Evolutionary conservation across 2,888 invertebrate genomes (phyloP), one percentile per base, ranked within the genome.

Genomic region (Schrankia costaestrigalis): DNA sequence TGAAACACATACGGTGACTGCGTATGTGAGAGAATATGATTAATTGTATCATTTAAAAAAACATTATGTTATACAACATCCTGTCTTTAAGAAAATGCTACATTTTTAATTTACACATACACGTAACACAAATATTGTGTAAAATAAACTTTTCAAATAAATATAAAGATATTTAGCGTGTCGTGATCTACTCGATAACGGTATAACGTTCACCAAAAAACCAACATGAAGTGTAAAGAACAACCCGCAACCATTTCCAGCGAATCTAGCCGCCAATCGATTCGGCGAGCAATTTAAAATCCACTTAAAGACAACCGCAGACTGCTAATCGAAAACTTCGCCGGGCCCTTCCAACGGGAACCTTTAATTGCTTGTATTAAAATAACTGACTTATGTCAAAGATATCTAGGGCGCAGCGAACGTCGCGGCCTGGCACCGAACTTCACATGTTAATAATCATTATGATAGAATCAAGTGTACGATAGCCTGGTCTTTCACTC

Each of bases 401-500:
- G 80, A 85, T 85, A 83, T 84, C 82, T 80, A 73, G 86, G 79
- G 77, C 71, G 76, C 52, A 66, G 54, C 62, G 70, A 74, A 71
- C 71, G 70, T 63, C 75, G 69, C 79, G 66, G 76, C 78, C 82
- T 79, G 83, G 88, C 62, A 85, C 82, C 61, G 71, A 17, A 72
- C 71, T 75, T 80, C 82, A 85, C 87, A 85, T 85, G 85, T 87
- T 85, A 85, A 86, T 87, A 85, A 86, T 86, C 85, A 83, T 86
- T 84, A 82, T 85, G 85, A 86, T 87, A 85, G 74, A 77, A 86
- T 86, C 86, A 83, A 86, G 84, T 84, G 77, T 82, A 79, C 85
- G 83, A 82, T 82, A 80, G 82, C 78, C 73, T 60, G 59, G 68
- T 58, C 69, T 69, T 65, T 60, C 42, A 69, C 73, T 66, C 70